Conservation (phyloP, 1,140 invertebrate species). For the Uloborus diversus region DNA sequence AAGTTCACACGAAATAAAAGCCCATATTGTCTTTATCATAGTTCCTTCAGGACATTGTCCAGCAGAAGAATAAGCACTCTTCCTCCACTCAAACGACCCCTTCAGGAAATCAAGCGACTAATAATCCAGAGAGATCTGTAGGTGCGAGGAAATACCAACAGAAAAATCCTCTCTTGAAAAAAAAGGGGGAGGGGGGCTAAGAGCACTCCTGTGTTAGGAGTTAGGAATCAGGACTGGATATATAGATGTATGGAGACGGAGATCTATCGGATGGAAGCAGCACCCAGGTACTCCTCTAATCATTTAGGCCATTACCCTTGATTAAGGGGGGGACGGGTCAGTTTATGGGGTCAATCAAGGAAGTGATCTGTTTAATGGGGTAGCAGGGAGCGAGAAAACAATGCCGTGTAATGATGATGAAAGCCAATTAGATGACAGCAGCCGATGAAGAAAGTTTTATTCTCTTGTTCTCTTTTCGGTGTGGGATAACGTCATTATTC, state of each 20-base stretch:
- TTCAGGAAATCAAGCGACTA: too few relatives aligned
- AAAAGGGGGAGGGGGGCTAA: constrained; percentile 12
- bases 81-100: too few relatives aligned
- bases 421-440: constrained; percentile 44
- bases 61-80: too few relatives aligned
- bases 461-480: not conserved
- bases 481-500: not conserved
- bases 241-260: not conserved
- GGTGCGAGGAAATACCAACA: too few relatives aligned
- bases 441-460: constrained; percentile 23
- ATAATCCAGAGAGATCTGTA: too few relatives aligned
- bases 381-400: constrained; percentile 31
- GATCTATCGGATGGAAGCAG: not conserved
- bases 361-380: constrained; percentile 50
- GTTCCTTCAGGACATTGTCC: too few relatives aligned
- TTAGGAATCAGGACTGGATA: not conserved
- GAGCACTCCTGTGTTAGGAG: constrained; percentile 31
- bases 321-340: constrained; percentile 38
- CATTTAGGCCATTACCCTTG: constrained; percentile 42
- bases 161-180: not conserved
- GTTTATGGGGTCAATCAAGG: constrained; percentile 45
- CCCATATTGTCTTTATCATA: too few relatives aligned
- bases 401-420: constrained; percentile 45
- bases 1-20: too few relatives aligned
- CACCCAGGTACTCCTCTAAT: not conserved